Percentiles rank a stretch among this genome's conserved stretches.
Evolutionary conservation across 2,113 vertebrate species (phyloP).

Genomic region (Axis porcinus): DNA sequence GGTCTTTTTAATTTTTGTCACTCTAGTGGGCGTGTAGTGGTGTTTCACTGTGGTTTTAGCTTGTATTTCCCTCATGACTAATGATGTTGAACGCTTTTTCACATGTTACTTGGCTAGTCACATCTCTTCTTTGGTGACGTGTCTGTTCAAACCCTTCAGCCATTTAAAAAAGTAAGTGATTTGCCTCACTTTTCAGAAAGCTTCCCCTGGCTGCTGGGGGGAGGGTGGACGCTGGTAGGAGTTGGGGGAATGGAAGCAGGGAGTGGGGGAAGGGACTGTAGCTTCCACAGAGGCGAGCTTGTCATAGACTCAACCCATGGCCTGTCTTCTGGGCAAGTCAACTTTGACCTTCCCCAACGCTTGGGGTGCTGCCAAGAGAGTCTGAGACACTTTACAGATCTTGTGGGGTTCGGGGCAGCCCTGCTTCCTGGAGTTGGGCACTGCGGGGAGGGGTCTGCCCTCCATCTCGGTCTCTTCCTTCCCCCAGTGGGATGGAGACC

Average conservation of each 20-base stretch:
- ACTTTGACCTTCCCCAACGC: not conserved
- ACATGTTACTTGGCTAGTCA: not conserved
- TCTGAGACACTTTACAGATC: not conserved
- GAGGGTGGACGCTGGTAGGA: not conserved
- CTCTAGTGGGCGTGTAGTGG: not conserved
- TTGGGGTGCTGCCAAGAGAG: not conserved
- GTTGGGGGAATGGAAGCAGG: not conserved
- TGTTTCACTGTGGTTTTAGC: constrained; percentile 1
- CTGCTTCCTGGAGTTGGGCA: not conserved
- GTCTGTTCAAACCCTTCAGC: not conserved
- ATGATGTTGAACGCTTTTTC: not conserved
- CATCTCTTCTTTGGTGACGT: not conserved
- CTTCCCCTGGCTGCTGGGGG: not conserved
- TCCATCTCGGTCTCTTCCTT: not conserved
- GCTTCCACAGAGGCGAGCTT: not conserved
- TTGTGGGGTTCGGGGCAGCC: not conserved
- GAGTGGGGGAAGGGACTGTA: not conserved
- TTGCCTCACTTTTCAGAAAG: not conserved
- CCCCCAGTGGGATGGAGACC: not conserved
- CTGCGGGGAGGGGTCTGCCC: too few relatives aligned
- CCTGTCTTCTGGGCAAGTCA: not conserved
- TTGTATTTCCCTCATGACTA: not conserved
- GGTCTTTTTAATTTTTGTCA: not conserved
- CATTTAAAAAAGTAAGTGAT: not conserved
- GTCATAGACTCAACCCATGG: not conserved